Evolutionary conservation across 1,140 invertebrate genomes (phyloP), one percentile per base, ranked within the genome.

Genomic region (Physella acuta): DNA sequence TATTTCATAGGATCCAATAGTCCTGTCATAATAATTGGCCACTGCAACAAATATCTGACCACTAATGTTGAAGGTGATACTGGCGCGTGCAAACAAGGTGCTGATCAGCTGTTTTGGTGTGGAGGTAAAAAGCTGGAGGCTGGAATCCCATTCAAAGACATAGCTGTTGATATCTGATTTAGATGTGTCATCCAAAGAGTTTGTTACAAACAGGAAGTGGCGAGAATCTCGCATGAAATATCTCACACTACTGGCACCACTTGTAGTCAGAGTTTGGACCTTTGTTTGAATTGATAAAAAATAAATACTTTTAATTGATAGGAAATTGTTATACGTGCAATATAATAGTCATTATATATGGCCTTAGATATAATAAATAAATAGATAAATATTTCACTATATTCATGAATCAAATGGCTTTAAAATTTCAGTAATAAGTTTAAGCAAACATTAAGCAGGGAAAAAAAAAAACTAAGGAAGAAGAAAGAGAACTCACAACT

Each of bases 241-340:
- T 30, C 72, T 69, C 5, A 78, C 81, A 76, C 81, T 77, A 53
- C 53, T 71, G 3, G 78, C 80, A 26, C 80, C 80, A 53, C 61
- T 74, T 17, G 80, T 82, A 24, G 64, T 30, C 14, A 84, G 39
- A n/a, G 78, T 72, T 73, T 84, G 82, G 26, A 81, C 20, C 82
- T 81, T n/a, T n/a, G n/a, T n/a, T n/a, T n/a, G n/a, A n/a, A n/a
- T n/a, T n/a, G 63, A 28, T 69, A 67, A 39, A 30, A 67, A 55
- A 67, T 17, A 5, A 26, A 30, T 4, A 31, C 26, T 26, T 28
- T 37, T 63, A 14, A 39, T n/a, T 28, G 24, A 33, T 37, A 37
- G 2, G 24, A 1, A 62, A 30, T 62, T 49, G 8, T 62, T 62
- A 36, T 26, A 34, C 20, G 28, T 30, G 17, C 14, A 62, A 14